Evolutionary conservation across 2,888 invertebrate genomes (phyloP).

Genomic region (Meiosimyza platycephala): DNA sequence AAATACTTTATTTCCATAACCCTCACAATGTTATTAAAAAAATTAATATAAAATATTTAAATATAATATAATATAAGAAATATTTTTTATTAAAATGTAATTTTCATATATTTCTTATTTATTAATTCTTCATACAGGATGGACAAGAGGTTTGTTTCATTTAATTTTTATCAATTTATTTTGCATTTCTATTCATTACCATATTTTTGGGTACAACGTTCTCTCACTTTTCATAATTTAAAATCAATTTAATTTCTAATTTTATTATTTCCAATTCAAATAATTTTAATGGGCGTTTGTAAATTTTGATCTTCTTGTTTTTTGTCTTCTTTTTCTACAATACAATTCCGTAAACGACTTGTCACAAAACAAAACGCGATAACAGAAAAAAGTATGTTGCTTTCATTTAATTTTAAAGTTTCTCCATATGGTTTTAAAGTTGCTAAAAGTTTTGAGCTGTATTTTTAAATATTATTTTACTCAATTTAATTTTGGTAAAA

Average conservation of each 20-base stretch:
- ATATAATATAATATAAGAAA: neutral
- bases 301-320: conserved; percentile 23
- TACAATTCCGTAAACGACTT: conserved; percentile 37
- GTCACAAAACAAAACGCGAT: conserved; percentile 36
- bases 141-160: conserved; percentile 74
- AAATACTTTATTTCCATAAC: too few species aligned
- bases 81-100: conserved; percentile 44
- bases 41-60: neutral
- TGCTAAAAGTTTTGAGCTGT: conserved; percentile 13
- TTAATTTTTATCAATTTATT: conserved; percentile 51
- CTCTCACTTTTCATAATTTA: conserved; percentile 40
- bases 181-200: conserved; percentile 34
- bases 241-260: conserved; percentile 11
- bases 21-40: too few species aligned
- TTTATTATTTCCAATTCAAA: conserved; percentile 1
- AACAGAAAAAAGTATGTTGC: conserved; percentile 49
- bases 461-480: conserved; percentile 38
- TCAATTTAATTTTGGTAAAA: conserved; percentile 24
- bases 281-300: conserved; percentile 9
- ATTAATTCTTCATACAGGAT: conserved; percentile 65
- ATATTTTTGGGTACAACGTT: conserved; percentile 23
- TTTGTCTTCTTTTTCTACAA: conserved; percentile 23
- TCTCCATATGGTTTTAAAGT: conserved; percentile 28
- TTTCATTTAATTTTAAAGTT: conserved; percentile 39
- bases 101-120: conserved; percentile 52